Conservation (phyloP, 1,140 invertebrate genomes). For the Zaprionus kolodkinae region DNA sequence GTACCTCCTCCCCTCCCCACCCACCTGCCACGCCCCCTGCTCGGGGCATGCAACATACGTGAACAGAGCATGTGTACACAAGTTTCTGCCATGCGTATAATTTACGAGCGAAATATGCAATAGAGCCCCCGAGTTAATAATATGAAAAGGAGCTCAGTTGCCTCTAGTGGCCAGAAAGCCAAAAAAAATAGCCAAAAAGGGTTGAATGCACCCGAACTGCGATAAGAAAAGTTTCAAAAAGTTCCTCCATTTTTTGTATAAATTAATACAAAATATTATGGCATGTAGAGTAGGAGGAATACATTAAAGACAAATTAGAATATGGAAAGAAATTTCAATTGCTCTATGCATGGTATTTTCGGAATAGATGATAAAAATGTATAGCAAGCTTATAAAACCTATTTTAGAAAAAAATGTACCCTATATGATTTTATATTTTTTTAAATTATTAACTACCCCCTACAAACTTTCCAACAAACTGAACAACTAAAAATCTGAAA, state of each 20-base stretch:
- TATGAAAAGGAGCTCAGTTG: slow-evolving; percentile 14
- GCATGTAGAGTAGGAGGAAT: not conserved
- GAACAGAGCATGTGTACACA: slow-evolving; percentile 15
- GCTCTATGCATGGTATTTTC: too few relatives aligned
- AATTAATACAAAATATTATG: not conserved
- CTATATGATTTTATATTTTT: not conserved
- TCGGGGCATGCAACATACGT: not conserved
- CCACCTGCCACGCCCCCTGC: not conserved
- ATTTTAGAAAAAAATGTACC: not conserved
- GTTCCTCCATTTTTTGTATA: not conserved
- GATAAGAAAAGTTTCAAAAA: not conserved
- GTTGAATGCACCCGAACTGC: not conserved
- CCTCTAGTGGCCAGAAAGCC: not conserved
- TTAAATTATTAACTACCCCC: not conserved
- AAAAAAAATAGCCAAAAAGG: slow-evolving; percentile 14
- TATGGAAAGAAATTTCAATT: too few relatives aligned
- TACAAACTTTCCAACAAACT: too few relatives aligned
- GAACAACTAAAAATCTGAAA: not conserved
- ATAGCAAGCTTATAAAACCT: too few relatives aligned
- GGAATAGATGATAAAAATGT: too few relatives aligned
- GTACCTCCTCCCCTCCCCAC: not conserved
- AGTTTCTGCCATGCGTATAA: slow-evolving; percentile 32
- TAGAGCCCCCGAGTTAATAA: slow-evolving; percentile 42
- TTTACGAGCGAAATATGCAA: slow-evolving; percentile 65
- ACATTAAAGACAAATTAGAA: not conserved